phyloP scores from a whole-genome alignment of 2,888 invertebrate species.

The Acholoe squamosa region DNA sequence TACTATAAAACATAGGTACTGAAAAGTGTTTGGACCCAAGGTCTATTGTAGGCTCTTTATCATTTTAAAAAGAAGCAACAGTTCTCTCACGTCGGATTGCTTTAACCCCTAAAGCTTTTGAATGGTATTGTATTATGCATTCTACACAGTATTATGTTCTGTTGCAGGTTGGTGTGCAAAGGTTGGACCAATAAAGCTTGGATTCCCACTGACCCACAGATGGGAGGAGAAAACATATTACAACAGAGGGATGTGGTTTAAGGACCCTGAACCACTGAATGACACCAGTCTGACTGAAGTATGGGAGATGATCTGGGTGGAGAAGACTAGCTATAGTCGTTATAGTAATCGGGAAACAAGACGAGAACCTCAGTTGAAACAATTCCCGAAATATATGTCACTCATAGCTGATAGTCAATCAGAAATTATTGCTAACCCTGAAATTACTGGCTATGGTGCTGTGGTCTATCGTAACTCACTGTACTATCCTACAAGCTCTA shows the following conservation, averaged over 20 bases:
- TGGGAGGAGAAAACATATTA: neutral
- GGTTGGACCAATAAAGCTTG: neutral
- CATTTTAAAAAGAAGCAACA: no score
- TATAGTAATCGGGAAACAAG: neutral
- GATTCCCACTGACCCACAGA: neutral
- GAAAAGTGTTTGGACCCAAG: no score
- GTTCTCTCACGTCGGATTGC: no score
- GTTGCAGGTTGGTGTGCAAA: conserved; percentile 21
- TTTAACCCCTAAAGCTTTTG: no score
- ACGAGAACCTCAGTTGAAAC: neutral
- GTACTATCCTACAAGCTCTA: neutral
- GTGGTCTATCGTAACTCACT: neutral
- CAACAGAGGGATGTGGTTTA: neutral
- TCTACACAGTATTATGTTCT: no score
- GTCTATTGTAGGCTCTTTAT: no score
- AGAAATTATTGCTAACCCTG: neutral
- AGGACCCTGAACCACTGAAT: neutral
- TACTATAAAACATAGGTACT: no score
- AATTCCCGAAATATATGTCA: neutral
- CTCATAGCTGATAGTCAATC: neutral
- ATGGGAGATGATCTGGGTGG: neutral
- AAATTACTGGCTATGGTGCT: neutral
- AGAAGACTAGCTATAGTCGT: neutral
- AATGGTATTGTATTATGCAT: no score
- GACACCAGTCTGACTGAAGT: neutral